phyloP scores from a whole-genome alignment of 2,113 vertebrate species.

The Neotoma lepida region DNA sequence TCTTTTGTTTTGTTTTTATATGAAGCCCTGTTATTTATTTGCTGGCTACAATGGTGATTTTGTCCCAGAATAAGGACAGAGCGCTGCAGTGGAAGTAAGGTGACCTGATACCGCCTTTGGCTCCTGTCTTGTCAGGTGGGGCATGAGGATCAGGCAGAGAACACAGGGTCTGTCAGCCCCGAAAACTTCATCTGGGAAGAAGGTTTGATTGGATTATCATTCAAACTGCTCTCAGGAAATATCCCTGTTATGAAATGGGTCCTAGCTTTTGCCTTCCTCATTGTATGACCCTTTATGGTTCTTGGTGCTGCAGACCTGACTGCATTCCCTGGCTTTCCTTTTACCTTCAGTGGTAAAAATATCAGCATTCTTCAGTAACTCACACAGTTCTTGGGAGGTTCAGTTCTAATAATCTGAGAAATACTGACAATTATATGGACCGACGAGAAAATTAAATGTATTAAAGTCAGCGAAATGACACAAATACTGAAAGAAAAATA shows the following conservation, averaged over 20 bases:
- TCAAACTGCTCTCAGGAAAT: slow-evolving; percentile 8
- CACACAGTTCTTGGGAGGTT: neutral
- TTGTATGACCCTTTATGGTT: neutral
- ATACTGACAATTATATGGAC: neutral
- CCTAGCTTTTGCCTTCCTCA: slow-evolving; percentile 7
- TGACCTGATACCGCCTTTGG: neutral
- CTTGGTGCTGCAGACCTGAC: neutral
- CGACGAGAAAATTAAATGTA: slow-evolving; percentile 47
- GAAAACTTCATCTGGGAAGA: neutral
- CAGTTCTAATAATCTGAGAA: neutral
- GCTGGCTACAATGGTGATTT: neutral
- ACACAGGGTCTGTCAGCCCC: neutral
- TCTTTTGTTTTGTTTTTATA: neutral
- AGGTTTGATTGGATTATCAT: neutral
- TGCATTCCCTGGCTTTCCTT: neutral
- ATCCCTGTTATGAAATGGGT: neutral
- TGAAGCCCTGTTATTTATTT: slow-evolving; percentile 3
- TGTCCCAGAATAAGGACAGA: neutral
- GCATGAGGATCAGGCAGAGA: neutral
- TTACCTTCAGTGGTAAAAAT: neutral
- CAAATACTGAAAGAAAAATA: neutral
- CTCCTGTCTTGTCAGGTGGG: neutral
- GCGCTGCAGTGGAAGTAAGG: neutral
- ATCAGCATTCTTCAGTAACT: neutral
- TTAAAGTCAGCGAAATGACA: neutral